A percentile compares a stretch with the other conserved stretches of the same genome.
Evolutionary conservation across 2,113 vertebrate species (phyloP).

Genomic region (Lepus timidus): DNA sequence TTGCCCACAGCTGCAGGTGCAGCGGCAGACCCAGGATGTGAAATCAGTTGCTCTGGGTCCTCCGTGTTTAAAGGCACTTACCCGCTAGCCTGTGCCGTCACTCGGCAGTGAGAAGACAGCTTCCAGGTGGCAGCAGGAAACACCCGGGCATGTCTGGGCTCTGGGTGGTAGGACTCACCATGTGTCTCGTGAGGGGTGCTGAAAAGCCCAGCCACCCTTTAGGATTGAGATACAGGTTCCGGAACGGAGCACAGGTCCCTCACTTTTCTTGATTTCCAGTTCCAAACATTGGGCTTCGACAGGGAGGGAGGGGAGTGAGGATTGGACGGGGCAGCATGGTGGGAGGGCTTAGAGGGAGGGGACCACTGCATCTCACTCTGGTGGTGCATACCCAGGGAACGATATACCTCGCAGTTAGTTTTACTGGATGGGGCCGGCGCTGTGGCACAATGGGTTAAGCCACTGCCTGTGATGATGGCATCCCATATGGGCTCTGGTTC

Average conservation of each 20-base stretch:
- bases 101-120: too few relatives aligned
- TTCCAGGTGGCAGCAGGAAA: not conserved
- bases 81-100: not conserved
- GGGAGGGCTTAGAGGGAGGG: not conserved
- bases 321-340: fast-evolving
- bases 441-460: too few relatives aligned
- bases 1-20: not conserved
- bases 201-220: not conserved
- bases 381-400: too few relatives aligned
- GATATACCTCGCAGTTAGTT: too few relatives aligned
- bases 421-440: too few relatives aligned
- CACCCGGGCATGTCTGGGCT: not conserved
- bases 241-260: not conserved
- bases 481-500: too few relatives aligned
- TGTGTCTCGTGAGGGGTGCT: not conserved
- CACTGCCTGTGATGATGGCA: too few relatives aligned
- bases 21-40: not conserved
- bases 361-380: not conserved
- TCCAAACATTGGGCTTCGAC: not conserved
- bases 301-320: not conserved
- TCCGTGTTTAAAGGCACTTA: not conserved
- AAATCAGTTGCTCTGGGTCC: not conserved
- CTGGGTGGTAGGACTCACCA: not conserved
- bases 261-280: not conserved
- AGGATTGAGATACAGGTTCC: not conserved